These are phyloP conservation scores for Carcina quercana DNA, from an alignment of 2,888 invertebrate genomes.

Conservation along the genomic window DNA sequence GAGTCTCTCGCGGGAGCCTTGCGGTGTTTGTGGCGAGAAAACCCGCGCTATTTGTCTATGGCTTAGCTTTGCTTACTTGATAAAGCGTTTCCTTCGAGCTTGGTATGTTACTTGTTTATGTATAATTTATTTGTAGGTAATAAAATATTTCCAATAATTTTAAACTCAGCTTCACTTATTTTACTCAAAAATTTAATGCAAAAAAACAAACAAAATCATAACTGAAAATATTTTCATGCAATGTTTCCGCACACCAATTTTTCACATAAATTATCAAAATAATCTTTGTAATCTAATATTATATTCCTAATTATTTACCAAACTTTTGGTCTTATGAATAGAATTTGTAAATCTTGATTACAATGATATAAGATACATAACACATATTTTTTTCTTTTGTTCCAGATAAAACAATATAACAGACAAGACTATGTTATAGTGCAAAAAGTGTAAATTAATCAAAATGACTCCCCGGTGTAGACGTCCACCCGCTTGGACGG, in stretches of 20 bases:
- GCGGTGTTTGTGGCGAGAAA: slow-evolving; percentile 6
- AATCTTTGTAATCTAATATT: too few species aligned
- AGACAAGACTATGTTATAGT: slow-evolving; percentile 44
- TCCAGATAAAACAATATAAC: slow-evolving; percentile 37
- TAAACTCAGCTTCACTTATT: too few species aligned
- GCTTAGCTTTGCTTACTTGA: slow-evolving; percentile 9
- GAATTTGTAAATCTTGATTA: too few species aligned
- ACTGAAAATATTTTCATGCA: too few species aligned
- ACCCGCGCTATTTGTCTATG: slow-evolving; percentile 17
- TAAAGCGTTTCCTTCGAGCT: slow-evolving; percentile 4
- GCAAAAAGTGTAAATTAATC: slow-evolving; percentile 21
- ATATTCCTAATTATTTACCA: too few species aligned
- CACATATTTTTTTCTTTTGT: slow-evolving; percentile 29
- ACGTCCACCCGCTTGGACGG: slow-evolving; percentile 33
- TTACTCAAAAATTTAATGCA: too few species aligned
- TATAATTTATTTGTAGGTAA: not conserved
- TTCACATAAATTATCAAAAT: too few species aligned
- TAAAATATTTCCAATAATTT: too few species aligned
- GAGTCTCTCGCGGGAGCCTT: slow-evolving; percentile 6
- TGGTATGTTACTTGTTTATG: slow-evolving; percentile 3
- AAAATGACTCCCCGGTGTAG: slow-evolving; percentile 44
- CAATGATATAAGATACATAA: slow-evolving; percentile 2
- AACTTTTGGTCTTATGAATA: too few species aligned
- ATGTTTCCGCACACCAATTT: too few species aligned
- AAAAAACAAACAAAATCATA: too few species aligned